These are phyloP conservation scores for Pygoscelis adeliae DNA, from an alignment of 2,113 vertebrate genomes.

Conservation along the genomic window DNA sequence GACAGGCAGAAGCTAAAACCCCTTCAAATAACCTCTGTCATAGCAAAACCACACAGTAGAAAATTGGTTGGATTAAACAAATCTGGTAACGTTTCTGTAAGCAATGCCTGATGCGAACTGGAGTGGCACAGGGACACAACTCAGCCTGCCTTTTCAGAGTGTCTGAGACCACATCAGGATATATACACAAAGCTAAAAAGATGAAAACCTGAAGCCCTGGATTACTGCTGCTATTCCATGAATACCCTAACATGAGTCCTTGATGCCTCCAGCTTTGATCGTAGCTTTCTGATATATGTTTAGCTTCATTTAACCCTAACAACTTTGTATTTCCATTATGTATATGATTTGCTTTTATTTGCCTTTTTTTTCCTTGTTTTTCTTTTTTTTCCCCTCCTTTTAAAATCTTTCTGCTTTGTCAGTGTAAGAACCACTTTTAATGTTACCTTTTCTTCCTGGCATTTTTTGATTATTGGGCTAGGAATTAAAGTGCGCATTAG, in stretches of 20 bases:
- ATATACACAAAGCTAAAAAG: conserved; percentile 12
- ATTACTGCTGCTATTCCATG: conserved; percentile 32
- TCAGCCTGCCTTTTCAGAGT: neutral
- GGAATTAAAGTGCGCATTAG: neutral
- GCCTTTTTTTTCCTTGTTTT: neutral
- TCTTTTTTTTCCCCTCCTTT: neutral
- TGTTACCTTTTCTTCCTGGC: neutral
- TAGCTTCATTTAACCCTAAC: neutral
- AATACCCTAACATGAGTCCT: neutral
- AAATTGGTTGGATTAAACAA: neutral
- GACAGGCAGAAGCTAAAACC: neutral
- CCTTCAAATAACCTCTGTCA: neutral
- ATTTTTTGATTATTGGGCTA: neutral
- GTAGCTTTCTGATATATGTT: neutral
- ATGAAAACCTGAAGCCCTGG: conserved; percentile 25
- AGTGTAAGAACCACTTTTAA: neutral
- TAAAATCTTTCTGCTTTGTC: neutral
- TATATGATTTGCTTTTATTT: neutral
- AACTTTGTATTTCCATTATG: neutral
- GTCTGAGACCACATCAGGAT: neutral
- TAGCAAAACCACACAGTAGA: no score
- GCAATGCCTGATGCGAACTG: neutral
- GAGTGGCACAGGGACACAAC: neutral
- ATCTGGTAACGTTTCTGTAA: neutral
- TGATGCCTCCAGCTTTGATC: neutral